phyloP scores from a whole-genome alignment of 2,888 invertebrate species.

The Lycophotia porphyrea region DNA sequence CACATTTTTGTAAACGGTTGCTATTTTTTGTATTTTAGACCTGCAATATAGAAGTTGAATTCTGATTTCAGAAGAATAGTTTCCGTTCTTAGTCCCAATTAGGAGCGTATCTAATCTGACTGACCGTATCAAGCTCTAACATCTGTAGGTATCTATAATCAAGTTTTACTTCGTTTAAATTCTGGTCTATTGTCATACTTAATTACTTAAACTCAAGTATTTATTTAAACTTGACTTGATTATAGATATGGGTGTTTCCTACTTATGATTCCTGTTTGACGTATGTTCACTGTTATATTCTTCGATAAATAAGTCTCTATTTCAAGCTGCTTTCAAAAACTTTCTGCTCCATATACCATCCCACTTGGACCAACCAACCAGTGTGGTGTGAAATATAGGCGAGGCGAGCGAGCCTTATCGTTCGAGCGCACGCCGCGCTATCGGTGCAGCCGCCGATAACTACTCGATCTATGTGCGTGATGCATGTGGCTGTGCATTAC shows the following conservation, averaged over 20 bases:
- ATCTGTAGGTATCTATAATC: too few relatives aligned
- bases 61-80: background rate
- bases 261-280: background rate
- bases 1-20: background rate
- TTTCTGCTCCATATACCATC: background rate
- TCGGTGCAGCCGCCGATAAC: constrained; percentile 67
- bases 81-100: too few relatives aligned
- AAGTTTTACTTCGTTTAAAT: too few relatives aligned
- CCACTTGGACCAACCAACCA: constrained; percentile 57
- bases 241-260: background rate
- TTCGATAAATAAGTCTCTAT: background rate
- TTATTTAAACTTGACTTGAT: too few relatives aligned
- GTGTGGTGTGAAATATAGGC: constrained; percentile 66
- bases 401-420: constrained; percentile 72
- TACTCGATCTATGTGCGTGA: constrained; percentile 67
- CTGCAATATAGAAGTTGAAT: background rate
- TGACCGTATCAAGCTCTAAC: background rate
- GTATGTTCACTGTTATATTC: background rate
- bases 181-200: too few relatives aligned
- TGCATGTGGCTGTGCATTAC: constrained; percentile 58
- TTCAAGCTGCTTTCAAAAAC: background rate
- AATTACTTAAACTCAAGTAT: too few relatives aligned
- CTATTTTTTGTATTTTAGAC: background rate
- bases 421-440: constrained; percentile 75
- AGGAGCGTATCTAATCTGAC: background rate